These are phyloP conservation scores for Phymorhynchus buccinoides DNA, from an alignment of 1,140 invertebrate species.

Conservation along the genomic window DNA sequence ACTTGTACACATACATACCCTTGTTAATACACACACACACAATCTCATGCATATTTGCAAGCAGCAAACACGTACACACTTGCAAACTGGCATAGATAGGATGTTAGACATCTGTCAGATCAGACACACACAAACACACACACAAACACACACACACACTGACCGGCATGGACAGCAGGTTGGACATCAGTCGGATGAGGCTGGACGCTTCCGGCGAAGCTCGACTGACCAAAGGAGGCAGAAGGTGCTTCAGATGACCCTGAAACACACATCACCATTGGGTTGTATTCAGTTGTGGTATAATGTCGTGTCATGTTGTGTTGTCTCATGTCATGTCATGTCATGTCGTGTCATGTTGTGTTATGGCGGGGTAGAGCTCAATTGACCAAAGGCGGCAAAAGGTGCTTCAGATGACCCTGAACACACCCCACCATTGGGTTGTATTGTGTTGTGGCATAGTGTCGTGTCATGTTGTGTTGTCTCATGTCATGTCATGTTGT, in stretches of 20 bases:
- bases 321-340: too few relatives aligned
- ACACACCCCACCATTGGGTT: not conserved
- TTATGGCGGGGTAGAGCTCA: too few relatives aligned
- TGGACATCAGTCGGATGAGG: slow-evolving; percentile 66
- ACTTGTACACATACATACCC: too few relatives aligned
- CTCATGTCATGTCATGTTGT: too few relatives aligned
- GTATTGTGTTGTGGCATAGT: too few relatives aligned
- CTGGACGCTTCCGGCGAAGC: slow-evolving; percentile 65
- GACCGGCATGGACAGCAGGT: slow-evolving; percentile 45
- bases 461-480: not conserved
- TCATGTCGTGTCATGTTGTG: too few relatives aligned
- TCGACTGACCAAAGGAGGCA: slow-evolving; percentile 70
- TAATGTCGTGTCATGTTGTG: too few relatives aligned
- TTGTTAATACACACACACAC: not conserved
- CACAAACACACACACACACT: not conserved
- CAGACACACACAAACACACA: not conserved
- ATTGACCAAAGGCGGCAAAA: too few relatives aligned
- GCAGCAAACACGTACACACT: not conserved
- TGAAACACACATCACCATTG: slow-evolving; percentile 48
- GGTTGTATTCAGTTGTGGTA: too few relatives aligned
- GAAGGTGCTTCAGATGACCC: slow-evolving; percentile 65
- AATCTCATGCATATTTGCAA: not conserved
- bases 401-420: too few relatives aligned
- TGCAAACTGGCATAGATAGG: not conserved
- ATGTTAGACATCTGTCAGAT: too few relatives aligned